phyloP scores from a whole-genome alignment of 2,888 invertebrate genomes.

The Apodemia zela region DNA sequence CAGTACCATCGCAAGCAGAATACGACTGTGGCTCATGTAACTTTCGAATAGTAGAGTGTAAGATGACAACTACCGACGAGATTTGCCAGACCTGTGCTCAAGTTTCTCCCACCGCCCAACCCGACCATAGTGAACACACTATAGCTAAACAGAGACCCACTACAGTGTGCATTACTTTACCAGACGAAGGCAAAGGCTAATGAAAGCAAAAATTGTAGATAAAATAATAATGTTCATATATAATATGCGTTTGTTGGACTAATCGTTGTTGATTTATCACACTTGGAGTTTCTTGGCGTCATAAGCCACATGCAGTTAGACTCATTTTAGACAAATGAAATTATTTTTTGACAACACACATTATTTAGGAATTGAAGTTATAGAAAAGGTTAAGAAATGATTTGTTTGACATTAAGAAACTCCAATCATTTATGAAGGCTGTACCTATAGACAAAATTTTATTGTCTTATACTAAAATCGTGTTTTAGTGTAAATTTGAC shows the following conservation, averaged over 20 bases:
- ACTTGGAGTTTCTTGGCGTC: conserved; percentile 3
- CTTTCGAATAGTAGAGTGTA: conserved; percentile 73
- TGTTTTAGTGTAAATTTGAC: not conserved
- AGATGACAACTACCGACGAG: conserved; percentile 69
- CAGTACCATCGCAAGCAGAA: conserved; percentile 56
- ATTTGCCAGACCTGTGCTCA: conserved; percentile 41
- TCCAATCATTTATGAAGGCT: not conserved
- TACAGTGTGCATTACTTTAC: conserved; percentile 81
- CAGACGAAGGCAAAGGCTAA: conserved; percentile 79
- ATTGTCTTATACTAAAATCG: not conserved
- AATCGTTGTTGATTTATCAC: not conserved
- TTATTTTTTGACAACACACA: not conserved
- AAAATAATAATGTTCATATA: conserved; percentile 34
- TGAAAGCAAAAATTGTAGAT: conserved; percentile 15
- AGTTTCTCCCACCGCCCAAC: conserved; percentile 35
- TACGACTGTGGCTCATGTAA: conserved; percentile 69
- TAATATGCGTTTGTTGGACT: conserved; percentile 12
- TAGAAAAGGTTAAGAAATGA: not conserved
- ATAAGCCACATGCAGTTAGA: not conserved
- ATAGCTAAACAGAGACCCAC: conserved; percentile 55
- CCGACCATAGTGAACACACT: conserved; percentile 42
- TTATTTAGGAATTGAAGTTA: not conserved
- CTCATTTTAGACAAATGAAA: not conserved
- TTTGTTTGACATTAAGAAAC: not conserved
- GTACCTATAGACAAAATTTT: conserved; percentile 12